phyloP scores from a whole-genome alignment of 2,113 vertebrate species.

The Muntiacus muntjak region DNA sequence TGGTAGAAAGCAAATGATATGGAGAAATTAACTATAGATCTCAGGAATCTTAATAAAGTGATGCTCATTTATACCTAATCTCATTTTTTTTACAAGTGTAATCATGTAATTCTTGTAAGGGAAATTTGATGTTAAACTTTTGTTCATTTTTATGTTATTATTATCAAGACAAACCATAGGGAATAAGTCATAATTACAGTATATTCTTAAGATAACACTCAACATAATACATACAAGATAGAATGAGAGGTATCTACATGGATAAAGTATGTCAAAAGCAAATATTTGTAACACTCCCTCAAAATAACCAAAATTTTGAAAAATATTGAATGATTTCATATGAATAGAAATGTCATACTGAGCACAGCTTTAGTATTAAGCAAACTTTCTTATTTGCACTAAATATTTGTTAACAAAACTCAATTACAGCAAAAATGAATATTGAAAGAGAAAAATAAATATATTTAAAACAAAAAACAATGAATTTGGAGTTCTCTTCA shows the following conservation, averaged over 20 bases:
- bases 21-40: neutral
- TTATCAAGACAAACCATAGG: neutral
- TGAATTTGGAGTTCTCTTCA: neutral
- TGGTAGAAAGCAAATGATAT: neutral
- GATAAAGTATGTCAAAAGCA: neutral
- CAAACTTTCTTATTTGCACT: neutral
- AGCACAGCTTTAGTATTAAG: neutral
- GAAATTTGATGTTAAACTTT: neutral
- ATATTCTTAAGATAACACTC: neutral
- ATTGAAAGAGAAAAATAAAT: neutral
- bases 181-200: neutral
- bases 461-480: neutral
- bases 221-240: conserved; percentile 2
- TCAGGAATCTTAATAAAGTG: neutral
- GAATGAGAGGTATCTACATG: neutral
- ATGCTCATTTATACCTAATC: neutral
- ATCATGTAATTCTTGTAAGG: neutral
- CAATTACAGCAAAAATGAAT: neutral
- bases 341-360: neutral
- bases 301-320: neutral
- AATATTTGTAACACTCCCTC: neutral
- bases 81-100: neutral
- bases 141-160: neutral
- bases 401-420: neutral
- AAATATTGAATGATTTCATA: neutral